These are phyloP conservation scores for Caranx melampygus DNA, from an alignment of 2,113 vertebrate species.

Conservation along the genomic window DNA sequence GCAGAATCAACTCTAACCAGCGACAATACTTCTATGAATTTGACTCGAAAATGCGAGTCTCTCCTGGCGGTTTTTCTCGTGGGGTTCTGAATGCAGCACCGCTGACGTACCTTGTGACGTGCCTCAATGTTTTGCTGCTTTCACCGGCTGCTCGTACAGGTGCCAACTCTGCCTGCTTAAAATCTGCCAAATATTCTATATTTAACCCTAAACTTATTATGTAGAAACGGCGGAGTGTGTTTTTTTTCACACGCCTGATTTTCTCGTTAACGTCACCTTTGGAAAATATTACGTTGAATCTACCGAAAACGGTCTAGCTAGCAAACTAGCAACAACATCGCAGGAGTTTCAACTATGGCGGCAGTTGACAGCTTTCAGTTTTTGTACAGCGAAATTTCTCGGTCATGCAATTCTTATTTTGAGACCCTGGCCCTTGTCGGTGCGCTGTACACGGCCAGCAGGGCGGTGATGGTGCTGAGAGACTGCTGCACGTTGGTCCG, in stretches of 20 bases:
- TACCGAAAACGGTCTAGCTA: background rate
- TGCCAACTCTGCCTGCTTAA: background rate
- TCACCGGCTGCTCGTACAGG: background rate
- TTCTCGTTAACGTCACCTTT: background rate
- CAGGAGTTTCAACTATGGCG: slow-evolving; percentile 84
- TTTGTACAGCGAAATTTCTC: slow-evolving; percentile 90
- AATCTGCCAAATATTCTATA: background rate
- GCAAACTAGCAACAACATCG: slow-evolving; percentile 15
- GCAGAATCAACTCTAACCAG: rapidly evolving
- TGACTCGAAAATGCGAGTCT: rapidly evolving
- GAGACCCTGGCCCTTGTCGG: slow-evolving; percentile 92
- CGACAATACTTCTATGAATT: background rate
- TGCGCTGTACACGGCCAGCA: slow-evolving; percentile 88
- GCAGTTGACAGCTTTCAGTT: slow-evolving; percentile 94
- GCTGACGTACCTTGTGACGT: slow-evolving; percentile 27
- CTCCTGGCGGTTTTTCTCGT: background rate
- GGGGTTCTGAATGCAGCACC: slow-evolving; percentile 26
- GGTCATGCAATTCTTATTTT: slow-evolving; percentile 88
- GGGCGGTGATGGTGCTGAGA: slow-evolving; percentile 80
- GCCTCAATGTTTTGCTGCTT: slow-evolving; percentile 63
- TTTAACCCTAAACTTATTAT: background rate
- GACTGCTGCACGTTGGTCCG: slow-evolving; percentile 87
- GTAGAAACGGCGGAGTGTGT: background rate
- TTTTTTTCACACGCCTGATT: background rate
- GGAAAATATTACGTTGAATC: background rate